phyloP scores from a whole-genome alignment of 2,113 vertebrate genomes.

The Orcinus orca region DNA sequence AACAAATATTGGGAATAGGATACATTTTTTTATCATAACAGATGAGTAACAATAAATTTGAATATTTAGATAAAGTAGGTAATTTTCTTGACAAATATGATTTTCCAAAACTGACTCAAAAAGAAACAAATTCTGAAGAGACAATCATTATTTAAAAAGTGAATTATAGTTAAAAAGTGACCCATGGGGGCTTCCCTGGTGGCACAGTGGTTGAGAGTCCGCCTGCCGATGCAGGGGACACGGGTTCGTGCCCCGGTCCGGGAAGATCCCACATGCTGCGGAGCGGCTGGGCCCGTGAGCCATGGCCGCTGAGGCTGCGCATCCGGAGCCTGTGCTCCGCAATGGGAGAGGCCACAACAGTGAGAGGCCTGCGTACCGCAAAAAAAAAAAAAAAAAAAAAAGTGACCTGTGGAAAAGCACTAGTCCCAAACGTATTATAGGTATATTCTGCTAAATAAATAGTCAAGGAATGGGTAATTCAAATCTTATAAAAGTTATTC shows the following conservation, averaged over 20 bases:
- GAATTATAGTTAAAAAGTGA: not conserved
- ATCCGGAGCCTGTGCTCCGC: too few relatives aligned
- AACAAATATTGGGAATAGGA: not conserved
- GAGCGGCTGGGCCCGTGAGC: too few relatives aligned
- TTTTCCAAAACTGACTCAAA: not conserved
- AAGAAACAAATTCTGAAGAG: slow-evolving; percentile 41
- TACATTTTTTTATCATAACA: not conserved
- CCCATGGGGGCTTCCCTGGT: not conserved
- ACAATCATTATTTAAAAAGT: not conserved
- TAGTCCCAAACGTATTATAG: not conserved
- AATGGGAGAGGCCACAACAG: too few relatives aligned
- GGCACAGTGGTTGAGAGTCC: too few relatives aligned
- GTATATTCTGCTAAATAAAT: not conserved
- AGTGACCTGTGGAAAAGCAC: not conserved
- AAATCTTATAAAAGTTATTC: slow-evolving; percentile 21
- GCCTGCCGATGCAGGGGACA: too few relatives aligned
- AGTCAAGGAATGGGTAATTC: not conserved
- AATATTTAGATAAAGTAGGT: not conserved
- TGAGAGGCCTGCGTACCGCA: too few relatives aligned
- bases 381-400: not conserved
- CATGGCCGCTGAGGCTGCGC: too few relatives aligned
- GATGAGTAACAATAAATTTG: not conserved
- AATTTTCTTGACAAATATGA: not conserved
- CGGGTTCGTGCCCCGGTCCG: too few relatives aligned
- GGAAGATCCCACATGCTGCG: too few relatives aligned